Evolutionary conservation across 2,113 vertebrate species (phyloP).

Genomic region (Lagenorhynchus albirostris): DNA sequence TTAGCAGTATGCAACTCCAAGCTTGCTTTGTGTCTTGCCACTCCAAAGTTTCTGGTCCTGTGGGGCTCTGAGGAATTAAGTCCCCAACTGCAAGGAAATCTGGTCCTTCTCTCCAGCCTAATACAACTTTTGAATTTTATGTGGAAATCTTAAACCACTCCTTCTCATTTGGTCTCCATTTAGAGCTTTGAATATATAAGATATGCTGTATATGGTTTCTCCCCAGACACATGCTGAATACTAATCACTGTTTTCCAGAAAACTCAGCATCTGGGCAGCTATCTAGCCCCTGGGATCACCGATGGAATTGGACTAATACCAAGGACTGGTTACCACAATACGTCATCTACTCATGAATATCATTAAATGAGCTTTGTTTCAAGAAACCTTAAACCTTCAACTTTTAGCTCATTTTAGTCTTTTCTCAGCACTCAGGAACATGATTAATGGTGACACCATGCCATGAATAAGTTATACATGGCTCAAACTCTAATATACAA

Average conservation of each 20-base stretch:
- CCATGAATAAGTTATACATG: background rate
- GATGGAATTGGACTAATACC: conserved; percentile 9
- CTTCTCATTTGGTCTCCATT: background rate
- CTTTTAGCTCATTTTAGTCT: conserved; percentile 8
- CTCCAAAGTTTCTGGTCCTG: background rate
- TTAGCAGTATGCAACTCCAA: background rate
- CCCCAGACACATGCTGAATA: conserved; percentile 8
- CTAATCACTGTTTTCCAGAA: conserved; percentile 53
- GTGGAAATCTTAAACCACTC: conserved; percentile 47
- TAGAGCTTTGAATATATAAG: conserved; percentile 46
- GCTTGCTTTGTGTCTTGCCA: background rate
- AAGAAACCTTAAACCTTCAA: conserved; percentile 64
- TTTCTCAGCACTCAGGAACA: background rate
- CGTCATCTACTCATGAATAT: conserved; percentile 42
- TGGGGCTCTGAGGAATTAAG: background rate
- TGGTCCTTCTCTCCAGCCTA: background rate
- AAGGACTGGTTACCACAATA: conserved; percentile 37
- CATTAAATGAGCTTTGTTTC: conserved; percentile 47
- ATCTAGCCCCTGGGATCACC: conserved; percentile 46
- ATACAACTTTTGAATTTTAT: conserved; percentile 41
- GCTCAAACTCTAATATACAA: conserved; percentile 23
- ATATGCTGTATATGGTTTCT: conserved; percentile 18
- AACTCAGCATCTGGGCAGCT: conserved; percentile 50
- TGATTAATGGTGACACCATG: conserved; percentile 15
- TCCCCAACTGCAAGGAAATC: background rate